Evolutionary conservation across 1,140 invertebrate species (phyloP).

Genomic region (Sycophila sp.): DNA sequence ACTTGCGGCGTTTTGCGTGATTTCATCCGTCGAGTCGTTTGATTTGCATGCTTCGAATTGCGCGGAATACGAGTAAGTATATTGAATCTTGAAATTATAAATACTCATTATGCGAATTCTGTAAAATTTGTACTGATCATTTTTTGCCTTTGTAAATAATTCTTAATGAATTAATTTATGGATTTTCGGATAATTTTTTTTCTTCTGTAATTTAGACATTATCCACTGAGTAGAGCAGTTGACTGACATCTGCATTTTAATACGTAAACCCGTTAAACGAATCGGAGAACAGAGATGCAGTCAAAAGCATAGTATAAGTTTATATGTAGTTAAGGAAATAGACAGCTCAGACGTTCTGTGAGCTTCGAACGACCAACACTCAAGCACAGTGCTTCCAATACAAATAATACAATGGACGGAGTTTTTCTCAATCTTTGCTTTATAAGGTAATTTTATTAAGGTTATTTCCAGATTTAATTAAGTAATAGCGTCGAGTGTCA

Average conservation of each 20-base stretch:
- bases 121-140: too few relatives aligned
- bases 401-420: slow-evolving; percentile 30
- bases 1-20: too few relatives aligned
- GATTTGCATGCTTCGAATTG: too few relatives aligned
- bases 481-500: too few relatives aligned
- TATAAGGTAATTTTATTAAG: slow-evolving; percentile 28
- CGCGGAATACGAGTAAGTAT: too few relatives aligned
- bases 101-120: too few relatives aligned
- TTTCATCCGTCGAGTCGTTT: too few relatives aligned
- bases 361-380: background rate
- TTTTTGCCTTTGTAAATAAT: background rate
- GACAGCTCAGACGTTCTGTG: background rate
- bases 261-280: slow-evolving; percentile 17
- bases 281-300: too few relatives aligned
- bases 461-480: too few relatives aligned
- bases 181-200: background rate
- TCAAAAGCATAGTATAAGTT: background rate
- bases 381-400: slow-evolving; percentile 15
- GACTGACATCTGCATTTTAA: slow-evolving; percentile 44
- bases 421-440: slow-evolving; percentile 23
- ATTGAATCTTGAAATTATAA: too few relatives aligned
- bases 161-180: background rate
- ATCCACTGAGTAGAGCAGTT: slow-evolving; percentile 27
- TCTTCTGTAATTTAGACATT: background rate
- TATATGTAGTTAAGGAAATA: background rate